phyloP scores from a whole-genome alignment of 2,113 vertebrate species.

The Melanostigma gelatinosum region DNA sequence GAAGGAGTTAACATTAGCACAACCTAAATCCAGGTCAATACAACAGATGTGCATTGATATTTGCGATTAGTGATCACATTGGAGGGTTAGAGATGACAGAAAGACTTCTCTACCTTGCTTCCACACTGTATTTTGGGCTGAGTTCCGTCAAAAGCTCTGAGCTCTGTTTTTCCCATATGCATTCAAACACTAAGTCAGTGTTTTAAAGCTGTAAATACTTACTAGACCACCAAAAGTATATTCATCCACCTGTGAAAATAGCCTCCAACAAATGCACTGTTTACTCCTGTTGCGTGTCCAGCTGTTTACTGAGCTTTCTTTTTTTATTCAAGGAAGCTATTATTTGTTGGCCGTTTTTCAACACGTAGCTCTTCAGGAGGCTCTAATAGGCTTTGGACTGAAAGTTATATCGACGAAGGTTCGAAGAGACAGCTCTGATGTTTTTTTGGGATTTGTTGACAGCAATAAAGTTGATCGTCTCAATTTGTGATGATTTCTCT shows the following conservation, averaged over 20 bases:
- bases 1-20: too few species aligned
- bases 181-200: background rate
- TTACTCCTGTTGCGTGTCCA: background rate
- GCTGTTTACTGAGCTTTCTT: background rate
- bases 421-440: background rate
- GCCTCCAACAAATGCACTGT: background rate
- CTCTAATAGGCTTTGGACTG: background rate
- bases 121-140: background rate
- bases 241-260: background rate
- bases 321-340: background rate
- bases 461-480: background rate
- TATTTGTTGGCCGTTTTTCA: too few species aligned
- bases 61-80: background rate
- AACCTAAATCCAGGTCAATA: background rate
- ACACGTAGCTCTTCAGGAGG: background rate
- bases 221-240: background rate
- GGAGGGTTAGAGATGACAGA: background rate
- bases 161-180: background rate
- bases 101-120: background rate
- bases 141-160: background rate
- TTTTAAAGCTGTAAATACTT: background rate
- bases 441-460: background rate
- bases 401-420: background rate
- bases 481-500: background rate
- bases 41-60: background rate